A percentile compares a stretch with the other conserved stretches of the same genome.
Evolutionary conservation across 2,113 vertebrate genomes (phyloP).

Genomic region (Eolophus roseicapilla): DNA sequence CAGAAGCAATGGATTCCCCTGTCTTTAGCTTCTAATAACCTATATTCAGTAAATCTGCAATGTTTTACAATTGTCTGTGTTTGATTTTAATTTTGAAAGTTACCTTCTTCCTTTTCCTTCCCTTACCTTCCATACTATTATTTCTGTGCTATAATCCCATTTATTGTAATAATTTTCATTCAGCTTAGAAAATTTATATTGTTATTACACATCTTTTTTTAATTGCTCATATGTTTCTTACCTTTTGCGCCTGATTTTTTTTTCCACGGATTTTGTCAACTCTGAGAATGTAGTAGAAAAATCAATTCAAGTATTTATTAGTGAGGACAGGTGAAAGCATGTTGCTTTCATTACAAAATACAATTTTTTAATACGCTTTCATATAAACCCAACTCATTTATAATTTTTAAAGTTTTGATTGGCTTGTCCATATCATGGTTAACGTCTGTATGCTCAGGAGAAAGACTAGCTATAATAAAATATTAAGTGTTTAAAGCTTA

Average conservation of each 20-base stretch:
- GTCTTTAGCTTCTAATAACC: neutral
- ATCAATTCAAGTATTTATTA: neutral
- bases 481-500: neutral
- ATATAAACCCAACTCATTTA: neutral
- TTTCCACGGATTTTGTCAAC: neutral
- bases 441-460: neutral
- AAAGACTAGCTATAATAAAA: neutral
- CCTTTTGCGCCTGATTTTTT: neutral
- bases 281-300: neutral
- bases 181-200: neutral
- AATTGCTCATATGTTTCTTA: neutral
- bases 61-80: neutral
- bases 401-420: neutral
- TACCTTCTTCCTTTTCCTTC: neutral
- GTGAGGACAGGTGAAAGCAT: neutral
- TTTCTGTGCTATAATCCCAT: neutral
- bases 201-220: neutral
- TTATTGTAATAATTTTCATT: neutral
- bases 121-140: neutral
- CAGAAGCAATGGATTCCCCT: neutral
- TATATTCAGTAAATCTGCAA: neutral
- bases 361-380: neutral
- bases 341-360: neutral
- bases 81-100: neutral
- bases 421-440: neutral